phyloP scores from a whole-genome alignment of 2,888 invertebrate genomes.

The Platerodrilus igneus region DNA sequence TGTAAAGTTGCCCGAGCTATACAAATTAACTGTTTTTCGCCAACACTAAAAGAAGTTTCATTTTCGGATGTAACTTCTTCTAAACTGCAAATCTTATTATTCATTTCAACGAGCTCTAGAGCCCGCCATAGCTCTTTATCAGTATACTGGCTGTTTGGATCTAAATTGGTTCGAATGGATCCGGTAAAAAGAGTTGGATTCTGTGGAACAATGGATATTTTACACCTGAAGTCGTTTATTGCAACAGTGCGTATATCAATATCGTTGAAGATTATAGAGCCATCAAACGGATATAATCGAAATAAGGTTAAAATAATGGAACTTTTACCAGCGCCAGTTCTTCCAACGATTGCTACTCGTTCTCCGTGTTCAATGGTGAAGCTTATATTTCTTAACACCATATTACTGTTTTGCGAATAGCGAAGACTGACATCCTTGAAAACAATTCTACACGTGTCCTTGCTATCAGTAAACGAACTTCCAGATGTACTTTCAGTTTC shows the following conservation, averaged over 20 bases:
- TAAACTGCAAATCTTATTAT: conserved; percentile 61
- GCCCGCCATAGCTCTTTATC: conserved; percentile 81
- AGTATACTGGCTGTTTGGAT: conserved; percentile 74
- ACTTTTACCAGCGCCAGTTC: conserved; percentile 79
- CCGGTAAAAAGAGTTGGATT: conserved; percentile 83
- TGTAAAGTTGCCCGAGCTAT: conserved; percentile 58
- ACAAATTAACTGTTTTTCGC: conserved; percentile 63
- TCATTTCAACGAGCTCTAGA: conserved; percentile 73
- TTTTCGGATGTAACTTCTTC: conserved; percentile 66
- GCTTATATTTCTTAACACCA: conserved; percentile 66
- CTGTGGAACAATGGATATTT: conserved; percentile 79
- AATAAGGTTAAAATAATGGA: conserved; percentile 73
- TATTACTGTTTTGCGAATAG: conserved; percentile 65
- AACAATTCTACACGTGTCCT: conserved; percentile 60
- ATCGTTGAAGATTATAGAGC: conserved; percentile 74
- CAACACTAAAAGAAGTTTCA: conserved; percentile 42
- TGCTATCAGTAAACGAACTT: conserved; percentile 64
- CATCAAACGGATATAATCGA: conserved; percentile 71
- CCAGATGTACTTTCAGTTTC: conserved; percentile 41
- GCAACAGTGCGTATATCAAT: conserved; percentile 66
- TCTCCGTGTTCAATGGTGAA: conserved; percentile 61
- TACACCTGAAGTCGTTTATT: conserved; percentile 66
- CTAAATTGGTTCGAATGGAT: conserved; percentile 78
- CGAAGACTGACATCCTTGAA: conserved; percentile 65
- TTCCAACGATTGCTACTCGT: conserved; percentile 73